Evolutionary conservation across 1,140 invertebrate genomes (phyloP), one percentile per base, ranked within the genome.

Genomic region (Lutraria rhynchaena): DNA sequence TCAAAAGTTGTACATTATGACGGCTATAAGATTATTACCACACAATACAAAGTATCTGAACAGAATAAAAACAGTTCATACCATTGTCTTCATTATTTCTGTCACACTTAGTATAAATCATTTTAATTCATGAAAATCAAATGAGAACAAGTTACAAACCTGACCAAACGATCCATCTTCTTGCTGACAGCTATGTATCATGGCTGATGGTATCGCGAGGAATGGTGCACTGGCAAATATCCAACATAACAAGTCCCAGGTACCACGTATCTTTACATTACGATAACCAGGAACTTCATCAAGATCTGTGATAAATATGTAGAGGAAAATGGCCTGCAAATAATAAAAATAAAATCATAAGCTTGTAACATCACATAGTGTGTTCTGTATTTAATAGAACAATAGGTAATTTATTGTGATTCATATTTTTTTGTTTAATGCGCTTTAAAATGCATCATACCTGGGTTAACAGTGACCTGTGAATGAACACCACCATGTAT

Each of bases 241-340:
- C 78, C 78, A 81, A 61, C 78, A 81, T 11, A 81, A 41, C 1
- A 81, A 57, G 41, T 81, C 78, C 69, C 69, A 81, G 11, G 69
- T 58, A 11, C 70, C 77, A 35, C 33, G 35, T 3, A 81, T 81
- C 33, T 55, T 31, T 13, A 73, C 58, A 19, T 27, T 51, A 24
- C 41, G 24, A n/a, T 81, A 81, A 11, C 69, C 58, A n/a, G 78
- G 78, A 13, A 73, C 33, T 41, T 46, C 35, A 17, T 46, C 57
- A 9, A 81, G n/a, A 17, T 73, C 70, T 7, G 69, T 61, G 11
- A 81, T 53, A 55, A 81, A 81, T 22, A 29, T 29, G 58, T 81
- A 81, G 0, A 81, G 58, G 31, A 81, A 81, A n/a, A 81, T 63
- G 51, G 78, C 78, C 78, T 81, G 58, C 22, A 74, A 63, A 15